Evolutionary conservation across 2,888 invertebrate species (phyloP).

Genomic region (Patella depressa): DNA sequence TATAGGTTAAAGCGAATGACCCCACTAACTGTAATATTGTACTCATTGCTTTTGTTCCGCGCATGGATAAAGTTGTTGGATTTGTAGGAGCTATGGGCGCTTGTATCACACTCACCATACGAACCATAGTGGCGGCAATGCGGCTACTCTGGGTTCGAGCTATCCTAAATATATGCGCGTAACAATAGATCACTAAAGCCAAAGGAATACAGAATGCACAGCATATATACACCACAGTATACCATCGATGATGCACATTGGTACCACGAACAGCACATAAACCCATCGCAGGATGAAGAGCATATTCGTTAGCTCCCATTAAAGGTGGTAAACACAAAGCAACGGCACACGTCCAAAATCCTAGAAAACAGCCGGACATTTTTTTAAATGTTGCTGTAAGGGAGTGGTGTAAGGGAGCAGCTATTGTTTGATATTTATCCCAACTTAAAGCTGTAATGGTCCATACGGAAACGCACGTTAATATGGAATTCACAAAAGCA

Average conservation of each 20-base stretch:
- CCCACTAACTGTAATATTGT: constrained; percentile 63
- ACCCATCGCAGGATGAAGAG: constrained; percentile 52
- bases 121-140: constrained; percentile 65
- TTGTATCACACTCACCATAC: constrained; percentile 64
- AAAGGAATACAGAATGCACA: constrained; percentile 55
- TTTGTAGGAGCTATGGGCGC: constrained; percentile 57
- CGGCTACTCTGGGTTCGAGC: constrained; percentile 62
- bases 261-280: constrained; percentile 55
- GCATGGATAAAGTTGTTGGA: constrained; percentile 43
- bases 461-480: constrained; percentile 50
- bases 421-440: constrained; percentile 66
- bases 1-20: constrained; percentile 59
- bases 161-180: constrained; percentile 63
- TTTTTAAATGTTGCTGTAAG: constrained; percentile 52
- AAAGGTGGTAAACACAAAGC: constrained; percentile 55
- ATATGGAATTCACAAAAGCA: constrained; percentile 46
- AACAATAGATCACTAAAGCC: constrained; percentile 59
- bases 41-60: constrained; percentile 62
- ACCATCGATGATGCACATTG: constrained; percentile 45
- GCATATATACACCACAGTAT: constrained; percentile 46
- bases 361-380: constrained; percentile 53
- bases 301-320: constrained; percentile 48
- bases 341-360: constrained; percentile 55
- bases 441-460: constrained; percentile 62
- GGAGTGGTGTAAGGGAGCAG: constrained; percentile 60